Percentiles rank a stretch among this genome's conserved stretches.
phyloP scores from a whole-genome alignment of 1,140 invertebrate genomes.

The Zelostemma sp. region DNA sequence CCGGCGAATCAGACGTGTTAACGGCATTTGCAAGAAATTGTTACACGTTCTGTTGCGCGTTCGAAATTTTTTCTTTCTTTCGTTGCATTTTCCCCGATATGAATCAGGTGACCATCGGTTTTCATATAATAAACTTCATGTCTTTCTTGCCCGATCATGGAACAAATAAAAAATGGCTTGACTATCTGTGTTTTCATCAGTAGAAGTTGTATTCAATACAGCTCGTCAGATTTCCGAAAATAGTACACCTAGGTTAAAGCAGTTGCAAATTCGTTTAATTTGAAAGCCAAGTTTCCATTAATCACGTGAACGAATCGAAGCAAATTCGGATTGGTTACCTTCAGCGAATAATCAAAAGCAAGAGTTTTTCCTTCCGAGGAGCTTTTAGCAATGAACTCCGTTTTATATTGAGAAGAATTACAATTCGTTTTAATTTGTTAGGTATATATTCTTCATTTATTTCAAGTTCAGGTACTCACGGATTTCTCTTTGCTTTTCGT shows the following conservation, averaged over 20 bases:
- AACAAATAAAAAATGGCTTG: conserved; percentile 13
- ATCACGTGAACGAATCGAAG: conserved; percentile 22
- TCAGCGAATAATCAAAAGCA: conserved; percentile 12
- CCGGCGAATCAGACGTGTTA: too few species aligned
- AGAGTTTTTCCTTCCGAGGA: conserved; percentile 1
- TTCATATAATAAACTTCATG: conserved; percentile 18
- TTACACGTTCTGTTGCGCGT: too few species aligned
- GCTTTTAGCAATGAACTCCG: conserved; percentile 5
- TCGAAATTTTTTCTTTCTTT: too few species aligned
- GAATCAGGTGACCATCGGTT: too few species aligned
- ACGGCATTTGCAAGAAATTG: too few species aligned
- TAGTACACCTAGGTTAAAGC: background rate
- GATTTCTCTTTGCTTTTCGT: conserved; percentile 26
- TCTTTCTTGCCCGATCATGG: conserved; percentile 8
- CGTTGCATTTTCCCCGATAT: conserved; percentile 4
- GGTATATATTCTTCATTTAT: background rate
- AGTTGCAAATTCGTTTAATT: background rate
- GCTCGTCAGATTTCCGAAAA: conserved; percentile 3
- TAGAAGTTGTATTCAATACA: conserved; percentile 3
- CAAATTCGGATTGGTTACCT: conserved; percentile 20
- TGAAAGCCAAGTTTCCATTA: background rate
- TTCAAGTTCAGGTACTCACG: conserved; percentile 13
- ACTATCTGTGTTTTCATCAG: background rate
- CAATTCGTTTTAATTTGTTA: background rate
- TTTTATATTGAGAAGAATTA: background rate